phyloP scores from a whole-genome alignment of 1,140 invertebrate genomes.

The Schlechtendalia chinensis region DNA sequence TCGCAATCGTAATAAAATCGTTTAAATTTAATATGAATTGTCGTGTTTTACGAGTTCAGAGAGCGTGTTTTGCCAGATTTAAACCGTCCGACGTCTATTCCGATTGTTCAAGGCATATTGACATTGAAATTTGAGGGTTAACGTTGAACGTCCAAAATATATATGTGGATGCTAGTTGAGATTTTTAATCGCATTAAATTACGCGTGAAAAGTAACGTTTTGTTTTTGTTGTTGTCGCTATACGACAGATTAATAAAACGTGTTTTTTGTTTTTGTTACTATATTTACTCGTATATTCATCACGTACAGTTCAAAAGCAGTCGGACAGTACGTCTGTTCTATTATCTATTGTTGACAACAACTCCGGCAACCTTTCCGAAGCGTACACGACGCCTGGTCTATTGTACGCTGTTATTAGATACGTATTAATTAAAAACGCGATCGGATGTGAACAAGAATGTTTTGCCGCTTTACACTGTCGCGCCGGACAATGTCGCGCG shows the following conservation, averaged over 20 bases:
- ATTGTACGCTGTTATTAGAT: neutral
- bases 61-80: neutral
- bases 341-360: no score
- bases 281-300: neutral
- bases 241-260: neutral
- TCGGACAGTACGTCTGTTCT: neutral
- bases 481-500: neutral
- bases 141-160: neutral
- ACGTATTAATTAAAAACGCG: no score
- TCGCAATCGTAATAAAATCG: no score
- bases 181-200: neutral
- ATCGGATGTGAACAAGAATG: no score
- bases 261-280: neutral
- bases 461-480: neutral
- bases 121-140: neutral
- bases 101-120: neutral
- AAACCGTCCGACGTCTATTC: neutral
- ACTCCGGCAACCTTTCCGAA: neutral
- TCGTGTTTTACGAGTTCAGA: no score
- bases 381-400: neutral
- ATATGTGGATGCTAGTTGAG: neutral
- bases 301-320: neutral
- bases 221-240: neutral
- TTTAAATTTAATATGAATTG: no score
- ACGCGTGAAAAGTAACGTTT: neutral